Base-by-base conservation (phyloP, 2,888 invertebrate species). In the Alloplasta piceator region DNA sequence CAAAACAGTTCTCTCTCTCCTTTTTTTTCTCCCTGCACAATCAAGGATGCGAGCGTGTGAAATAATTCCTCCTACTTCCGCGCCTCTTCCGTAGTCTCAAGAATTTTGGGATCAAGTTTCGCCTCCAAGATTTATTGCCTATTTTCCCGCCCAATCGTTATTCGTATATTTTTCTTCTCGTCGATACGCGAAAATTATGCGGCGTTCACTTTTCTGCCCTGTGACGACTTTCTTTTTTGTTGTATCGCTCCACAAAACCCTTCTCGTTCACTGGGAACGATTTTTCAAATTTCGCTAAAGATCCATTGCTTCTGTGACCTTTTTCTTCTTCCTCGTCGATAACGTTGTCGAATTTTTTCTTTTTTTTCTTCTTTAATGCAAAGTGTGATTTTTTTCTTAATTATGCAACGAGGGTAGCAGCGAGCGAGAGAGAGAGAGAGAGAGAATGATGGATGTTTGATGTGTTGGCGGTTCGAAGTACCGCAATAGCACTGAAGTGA, bases 401-500 rank as follows among this genome's bases (percentile, higher is more conserved):
- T 55, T 39, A 72, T 38, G 41, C n/a, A 43, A 26, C 5, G 14
- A 38, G 36, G 58, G 36, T 14, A 26, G 6, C 9, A n/a, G 46
- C 9, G 14, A 38, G 55, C 39, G 46, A 60, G 60, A 52, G 64
- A 55, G 58, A 46, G 56, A 61, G 50, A 66, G 55, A 67, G 73
- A 66, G 63, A 76, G 74, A 64, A 48, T 78, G 66, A 61, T 75
- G 46, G 67, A 81, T 60, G 43, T 41, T 79, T 82, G 80, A 82
- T 84, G 84, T 85, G 89, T 85, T 88, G 85, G 67, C 88, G 88
- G 85, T 88, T 85, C 87, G 87, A 87, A 87, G 90, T 77, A 84
- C 88, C 89, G 83, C 87, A 87, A 88, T 87, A 86, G 84, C 88
- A 92, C 92, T 91, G 91, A 89, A 89, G 88, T 86, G 85, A 86